Percentiles rank a stretch among this genome's conserved stretches.
phyloP scores from a whole-genome alignment of 1,140 invertebrate species.

The Drosophila baimaii region DNA sequence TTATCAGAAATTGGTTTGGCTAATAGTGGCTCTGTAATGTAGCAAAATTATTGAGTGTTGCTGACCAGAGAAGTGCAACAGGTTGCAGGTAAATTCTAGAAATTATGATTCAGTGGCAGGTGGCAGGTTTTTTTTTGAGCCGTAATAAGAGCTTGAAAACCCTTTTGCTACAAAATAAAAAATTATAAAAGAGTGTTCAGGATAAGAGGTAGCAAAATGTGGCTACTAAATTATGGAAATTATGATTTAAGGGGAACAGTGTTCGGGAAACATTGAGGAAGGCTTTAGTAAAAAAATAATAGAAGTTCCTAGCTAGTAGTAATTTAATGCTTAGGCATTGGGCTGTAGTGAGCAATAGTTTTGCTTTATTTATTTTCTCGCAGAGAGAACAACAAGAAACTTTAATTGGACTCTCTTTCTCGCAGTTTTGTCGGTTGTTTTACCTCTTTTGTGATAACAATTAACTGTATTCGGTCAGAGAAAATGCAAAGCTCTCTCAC shows the following conservation, averaged over 20 bases:
- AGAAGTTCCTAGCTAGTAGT: not conserved
- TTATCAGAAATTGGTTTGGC: slow-evolving; percentile 18
- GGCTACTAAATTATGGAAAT: too few relatives aligned
- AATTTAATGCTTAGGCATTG: not conserved
- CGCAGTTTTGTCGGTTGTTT: too few relatives aligned
- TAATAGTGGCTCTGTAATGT: not conserved
- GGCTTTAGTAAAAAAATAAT: not conserved
- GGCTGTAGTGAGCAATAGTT: too few relatives aligned
- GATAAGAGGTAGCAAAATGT: not conserved
- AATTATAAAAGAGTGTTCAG: not conserved
- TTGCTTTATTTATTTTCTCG: too few relatives aligned
- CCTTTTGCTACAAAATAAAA: slow-evolving; percentile 2
- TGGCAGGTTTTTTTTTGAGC: not conserved
- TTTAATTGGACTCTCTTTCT: too few relatives aligned
- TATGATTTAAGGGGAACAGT: not conserved
- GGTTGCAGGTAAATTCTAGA: not conserved
- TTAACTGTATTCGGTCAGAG: too few relatives aligned
- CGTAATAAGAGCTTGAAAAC: not conserved
- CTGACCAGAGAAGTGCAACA: too few relatives aligned
- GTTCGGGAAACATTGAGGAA: not conserved
- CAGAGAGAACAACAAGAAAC: too few relatives aligned
- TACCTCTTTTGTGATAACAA: too few relatives aligned
- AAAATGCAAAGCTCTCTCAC: too few relatives aligned
- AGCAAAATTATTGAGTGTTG: slow-evolving; percentile 30
- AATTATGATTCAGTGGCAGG: not conserved